Percentiles rank a stretch among this genome's conserved stretches.
These are phyloP conservation scores for Mastigias papua DNA, from an alignment of 30 jellyfish, hydroid and myxozoan species.

Conservation along the genomic window DNA sequence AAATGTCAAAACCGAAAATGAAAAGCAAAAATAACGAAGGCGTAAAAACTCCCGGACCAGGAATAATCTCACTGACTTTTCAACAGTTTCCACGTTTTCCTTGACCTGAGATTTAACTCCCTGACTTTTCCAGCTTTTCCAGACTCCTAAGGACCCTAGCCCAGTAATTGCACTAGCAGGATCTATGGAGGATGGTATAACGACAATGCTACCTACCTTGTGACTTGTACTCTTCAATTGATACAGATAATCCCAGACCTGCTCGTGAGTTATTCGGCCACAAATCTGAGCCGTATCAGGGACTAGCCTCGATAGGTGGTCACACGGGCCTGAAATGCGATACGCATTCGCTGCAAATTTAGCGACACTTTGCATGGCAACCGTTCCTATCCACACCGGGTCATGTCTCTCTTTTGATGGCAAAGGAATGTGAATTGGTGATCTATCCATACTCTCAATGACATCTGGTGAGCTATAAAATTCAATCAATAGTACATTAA, in stretches of 20 bases:
- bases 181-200: not conserved
- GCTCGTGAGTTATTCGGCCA: conserved; percentile 91
- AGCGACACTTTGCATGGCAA: conserved; percentile 91
- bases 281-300: conserved; percentile 93
- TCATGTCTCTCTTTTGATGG: conserved; percentile 57
- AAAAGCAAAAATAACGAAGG: too few species aligned
- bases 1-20: too few species aligned
- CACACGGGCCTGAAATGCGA: conserved; percentile 95
- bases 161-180: too few species aligned
- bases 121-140: too few species aligned
- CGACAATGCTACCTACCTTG: conserved; percentile 28
- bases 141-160: too few species aligned
- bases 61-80: too few species aligned
- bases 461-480: conserved; percentile 61
- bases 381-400: conserved; percentile 89
- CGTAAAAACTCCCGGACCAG: too few species aligned
- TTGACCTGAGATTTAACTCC: too few species aligned
- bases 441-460: conserved; percentile 56
- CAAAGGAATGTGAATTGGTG: conserved; percentile 66
- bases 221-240: conserved; percentile 79
- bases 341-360: conserved; percentile 85
- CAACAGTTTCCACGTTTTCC: too few species aligned
- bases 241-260: conserved; percentile 94
- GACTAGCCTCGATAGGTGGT: conserved; percentile 72
- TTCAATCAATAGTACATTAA: not conserved